Evolutionary conservation across 2,888 invertebrate species (phyloP).

Genomic region (Chrysolina haemoptera): DNA sequence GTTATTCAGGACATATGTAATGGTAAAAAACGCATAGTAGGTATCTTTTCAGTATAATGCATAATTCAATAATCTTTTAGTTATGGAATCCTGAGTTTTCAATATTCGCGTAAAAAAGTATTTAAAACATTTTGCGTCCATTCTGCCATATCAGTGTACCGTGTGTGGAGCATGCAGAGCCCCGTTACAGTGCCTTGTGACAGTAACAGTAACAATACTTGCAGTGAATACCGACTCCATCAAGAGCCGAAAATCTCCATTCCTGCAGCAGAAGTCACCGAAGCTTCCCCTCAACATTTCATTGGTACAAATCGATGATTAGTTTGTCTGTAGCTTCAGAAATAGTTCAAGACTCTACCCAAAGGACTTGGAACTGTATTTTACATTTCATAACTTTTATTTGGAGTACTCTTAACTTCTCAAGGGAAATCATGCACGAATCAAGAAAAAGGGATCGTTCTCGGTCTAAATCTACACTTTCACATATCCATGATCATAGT

Average conservation of each 20-base stretch:
- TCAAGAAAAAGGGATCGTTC: conserved; percentile 85
- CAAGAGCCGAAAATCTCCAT: not conserved
- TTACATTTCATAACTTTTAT: conserved; percentile 53
- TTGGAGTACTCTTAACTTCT: conserved; percentile 36
- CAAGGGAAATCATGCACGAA: conserved; percentile 76
- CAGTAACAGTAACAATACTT: conserved; percentile 7
- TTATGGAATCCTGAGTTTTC: conserved; percentile 35
- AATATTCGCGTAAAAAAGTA: not conserved
- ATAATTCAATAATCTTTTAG: conserved; percentile 30
- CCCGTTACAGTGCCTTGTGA: not conserved
- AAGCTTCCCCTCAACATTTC: conserved; percentile 66
- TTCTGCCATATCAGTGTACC: conserved; percentile 18
- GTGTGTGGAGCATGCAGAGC: conserved; percentile 17
- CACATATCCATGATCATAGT: conserved; percentile 70
- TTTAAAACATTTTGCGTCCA: conserved; percentile 4
- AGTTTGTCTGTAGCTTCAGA: conserved; percentile 77
- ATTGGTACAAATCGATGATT: conserved; percentile 81
- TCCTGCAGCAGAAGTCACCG: conserved; percentile 53
- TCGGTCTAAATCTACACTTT: conserved; percentile 73
- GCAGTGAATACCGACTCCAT: not conserved
- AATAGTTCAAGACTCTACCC: conserved; percentile 79
- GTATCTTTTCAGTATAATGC: conserved; percentile 15
- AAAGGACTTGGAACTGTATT: conserved; percentile 78
- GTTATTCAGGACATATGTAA: not conserved
- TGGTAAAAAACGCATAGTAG: not conserved